Base-by-base conservation (phyloP, 2,888 invertebrate genomes). In the Amphimallon solstitiale region DNA sequence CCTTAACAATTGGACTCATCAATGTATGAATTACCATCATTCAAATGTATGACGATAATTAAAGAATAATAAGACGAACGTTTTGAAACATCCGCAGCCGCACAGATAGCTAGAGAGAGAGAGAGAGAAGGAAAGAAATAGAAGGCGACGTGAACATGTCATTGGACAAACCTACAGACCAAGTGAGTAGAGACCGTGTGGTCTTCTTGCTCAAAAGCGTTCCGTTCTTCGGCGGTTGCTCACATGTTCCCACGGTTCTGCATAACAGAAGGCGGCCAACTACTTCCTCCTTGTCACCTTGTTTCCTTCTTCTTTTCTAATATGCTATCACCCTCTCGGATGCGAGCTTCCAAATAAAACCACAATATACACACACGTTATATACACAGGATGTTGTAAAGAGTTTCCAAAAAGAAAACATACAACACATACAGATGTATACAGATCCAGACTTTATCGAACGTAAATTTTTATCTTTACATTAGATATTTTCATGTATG, bases 241-340 rank as follows among this genome's bases (percentile, higher is more conserved):
- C 34, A 51, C 49, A 4, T n/a, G 37, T 54, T 54, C 54, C 54
- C 54, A 54, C 54, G 54, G 54, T 54, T 54, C 54, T 54, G 54
- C 54, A 54, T 21, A 38, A 14, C 54, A 54, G 54, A 54, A 54
- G 54, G 54, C 54, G 38, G 54, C 40, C 54, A 40, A 21, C 54
- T 38, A 54, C 54, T 54, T 54, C 54, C 54, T 54, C 40, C 54
- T 54, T 54, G 54, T 54, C 54, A 54, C 54, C 54, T 54, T 54
- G 54, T 14, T 54, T 54, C 54, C 54, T 54, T 12, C 54, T 54
- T 40, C 54, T 38, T 54, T 21, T 21, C 38, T 34, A 19, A 21
- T 40, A n/a, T n/a, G 21, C 35, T 15, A 15, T 43, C 15, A 15
- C 17, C 43, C 43, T 37, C 37, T 43, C 43, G 15, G 29, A 29